A percentile compares a stretch with the other conserved stretches of the same genome.
Conservation (phyloP, 2,888 invertebrate species). For the Epistrophe eligans region DNA sequence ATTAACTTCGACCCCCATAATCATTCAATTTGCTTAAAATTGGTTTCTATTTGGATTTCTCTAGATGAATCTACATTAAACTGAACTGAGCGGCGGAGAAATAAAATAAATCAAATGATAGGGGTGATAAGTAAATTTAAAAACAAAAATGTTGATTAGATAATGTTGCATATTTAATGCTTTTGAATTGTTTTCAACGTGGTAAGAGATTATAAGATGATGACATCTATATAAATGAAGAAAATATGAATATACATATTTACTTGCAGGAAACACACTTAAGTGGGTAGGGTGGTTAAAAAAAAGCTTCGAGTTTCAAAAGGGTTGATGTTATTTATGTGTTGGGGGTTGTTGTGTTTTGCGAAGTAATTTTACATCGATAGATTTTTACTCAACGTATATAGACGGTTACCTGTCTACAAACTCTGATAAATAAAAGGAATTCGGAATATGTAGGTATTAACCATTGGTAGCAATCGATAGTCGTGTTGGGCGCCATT, state of each 20-base stretch:
- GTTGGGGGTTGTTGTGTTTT: not conserved
- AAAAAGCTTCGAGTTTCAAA: not conserved
- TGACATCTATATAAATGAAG: not conserved
- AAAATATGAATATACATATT: not conserved
- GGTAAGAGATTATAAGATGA: not conserved
- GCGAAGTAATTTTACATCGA: not conserved
- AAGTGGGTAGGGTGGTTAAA: not conserved
- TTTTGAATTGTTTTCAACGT: constrained; percentile 44
- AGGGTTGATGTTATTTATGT: not conserved
- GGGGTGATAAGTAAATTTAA: constrained; percentile 36
- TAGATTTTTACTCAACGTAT: not conserved
- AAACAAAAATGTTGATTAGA: constrained; percentile 54
- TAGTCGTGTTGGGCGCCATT: not conserved
- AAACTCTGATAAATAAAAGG: not conserved
- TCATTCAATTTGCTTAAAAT: constrained; percentile 72
- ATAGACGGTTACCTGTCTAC: not conserved
- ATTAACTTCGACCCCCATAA: constrained; percentile 60
- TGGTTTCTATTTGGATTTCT: constrained; percentile 51
- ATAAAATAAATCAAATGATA: constrained; percentile 54
- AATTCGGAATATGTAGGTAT: too few species aligned
- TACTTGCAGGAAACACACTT: not conserved
- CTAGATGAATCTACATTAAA: constrained; percentile 10
- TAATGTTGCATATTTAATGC: constrained; percentile 59
- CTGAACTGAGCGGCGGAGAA: not conserved
- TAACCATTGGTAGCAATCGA: too few species aligned